phyloP scores from a whole-genome alignment of 2,797 vertebrate species.

The Geotrypetes seraphini region DNA sequence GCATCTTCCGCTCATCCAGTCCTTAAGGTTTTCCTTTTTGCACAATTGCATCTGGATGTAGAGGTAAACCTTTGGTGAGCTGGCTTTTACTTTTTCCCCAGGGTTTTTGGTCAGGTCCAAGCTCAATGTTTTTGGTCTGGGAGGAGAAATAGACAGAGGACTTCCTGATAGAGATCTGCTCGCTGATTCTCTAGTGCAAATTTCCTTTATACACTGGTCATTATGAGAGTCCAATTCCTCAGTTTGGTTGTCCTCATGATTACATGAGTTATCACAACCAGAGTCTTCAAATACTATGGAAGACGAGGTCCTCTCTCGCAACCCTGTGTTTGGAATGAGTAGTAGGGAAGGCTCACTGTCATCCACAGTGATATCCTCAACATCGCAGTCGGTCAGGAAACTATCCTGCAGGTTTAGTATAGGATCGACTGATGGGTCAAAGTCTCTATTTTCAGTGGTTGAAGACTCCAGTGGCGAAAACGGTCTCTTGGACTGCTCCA shows the following conservation, averaged over 20 bases:
- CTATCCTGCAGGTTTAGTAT: slow-evolving; percentile 63
- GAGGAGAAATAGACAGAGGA: slow-evolving; percentile 51
- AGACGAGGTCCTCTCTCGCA: slow-evolving; percentile 86
- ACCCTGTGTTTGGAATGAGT: slow-evolving; percentile 33
- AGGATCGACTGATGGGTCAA: slow-evolving; percentile 27
- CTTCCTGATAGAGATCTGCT: slow-evolving; percentile 39
- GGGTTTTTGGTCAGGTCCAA: slow-evolving; percentile 62
- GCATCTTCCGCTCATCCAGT: slow-evolving; percentile 88
- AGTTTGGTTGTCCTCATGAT: slow-evolving; percentile 38
- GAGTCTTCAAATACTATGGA: slow-evolving; percentile 97
- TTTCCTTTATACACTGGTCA: slow-evolving; percentile 27
- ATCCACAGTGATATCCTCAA: slow-evolving; percentile 51
- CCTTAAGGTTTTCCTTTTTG: slow-evolving; percentile 93
- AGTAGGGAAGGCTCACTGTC: slow-evolving; percentile 63
- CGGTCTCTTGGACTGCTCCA: slow-evolving; percentile 34
- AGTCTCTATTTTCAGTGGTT: slow-evolving; percentile 19
- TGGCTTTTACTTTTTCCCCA: slow-evolving; percentile 56
- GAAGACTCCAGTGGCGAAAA: slow-evolving; percentile 43
- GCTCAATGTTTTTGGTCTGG: slow-evolving; percentile 76
- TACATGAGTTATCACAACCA: slow-evolving; percentile 76
- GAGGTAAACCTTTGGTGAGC: slow-evolving; percentile 89
- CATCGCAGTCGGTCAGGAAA: slow-evolving; percentile 67
- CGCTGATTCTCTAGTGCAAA: slow-evolving; percentile 15
- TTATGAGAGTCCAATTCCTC: slow-evolving; percentile 7
- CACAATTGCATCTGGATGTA: slow-evolving; percentile 99